These are phyloP conservation scores for Delphinus delphis DNA, from an alignment of 2,113 vertebrate species.

Conservation along the genomic window DNA sequence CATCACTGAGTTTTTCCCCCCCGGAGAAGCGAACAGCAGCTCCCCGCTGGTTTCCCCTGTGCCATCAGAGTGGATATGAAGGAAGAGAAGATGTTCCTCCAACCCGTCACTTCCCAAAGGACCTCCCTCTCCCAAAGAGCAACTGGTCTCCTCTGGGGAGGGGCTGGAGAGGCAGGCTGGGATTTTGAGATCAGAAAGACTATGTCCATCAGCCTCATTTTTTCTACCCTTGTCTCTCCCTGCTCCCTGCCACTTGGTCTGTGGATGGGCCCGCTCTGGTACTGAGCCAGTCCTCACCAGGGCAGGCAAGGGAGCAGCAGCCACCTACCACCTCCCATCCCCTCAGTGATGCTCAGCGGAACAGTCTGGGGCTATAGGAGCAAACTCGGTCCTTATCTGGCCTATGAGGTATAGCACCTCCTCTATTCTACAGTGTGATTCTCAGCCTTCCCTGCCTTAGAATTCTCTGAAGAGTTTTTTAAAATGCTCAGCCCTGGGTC, in stretches of 20 bases:
- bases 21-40: background rate
- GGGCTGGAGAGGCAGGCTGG: background rate
- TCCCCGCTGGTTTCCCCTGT: background rate
- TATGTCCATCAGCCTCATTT: background rate
- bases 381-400: background rate
- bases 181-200: background rate
- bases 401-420: background rate
- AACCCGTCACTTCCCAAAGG: background rate
- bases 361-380: background rate
- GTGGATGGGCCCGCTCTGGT: background rate
- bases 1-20: background rate
- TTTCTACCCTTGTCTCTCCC: background rate
- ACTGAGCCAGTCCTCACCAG: background rate
- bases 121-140: background rate
- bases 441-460: background rate
- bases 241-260: background rate
- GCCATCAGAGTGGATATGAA: background rate
- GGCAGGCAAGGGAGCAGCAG: background rate
- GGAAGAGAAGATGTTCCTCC: background rate
- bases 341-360: background rate
- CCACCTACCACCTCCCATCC: fast-evolving
- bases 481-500: background rate
- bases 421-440: background rate
- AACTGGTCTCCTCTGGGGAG: background rate
- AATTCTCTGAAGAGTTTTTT: background rate